These are phyloP conservation scores for Charadrius vociferus DNA, from an alignment of 2,113 vertebrate genomes.

Conservation along the genomic window DNA sequence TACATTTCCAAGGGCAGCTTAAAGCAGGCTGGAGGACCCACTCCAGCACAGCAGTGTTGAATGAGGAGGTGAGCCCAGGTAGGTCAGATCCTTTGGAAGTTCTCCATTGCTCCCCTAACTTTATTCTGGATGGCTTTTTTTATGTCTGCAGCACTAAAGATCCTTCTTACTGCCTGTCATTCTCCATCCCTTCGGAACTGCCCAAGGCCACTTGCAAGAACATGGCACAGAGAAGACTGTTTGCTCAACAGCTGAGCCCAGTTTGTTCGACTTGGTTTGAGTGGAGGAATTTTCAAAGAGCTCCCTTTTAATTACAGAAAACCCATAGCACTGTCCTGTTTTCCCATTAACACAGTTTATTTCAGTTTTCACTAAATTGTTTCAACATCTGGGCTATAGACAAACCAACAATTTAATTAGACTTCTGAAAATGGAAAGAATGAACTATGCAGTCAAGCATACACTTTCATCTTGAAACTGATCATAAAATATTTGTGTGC, in stretches of 20 bases:
- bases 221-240: not conserved
- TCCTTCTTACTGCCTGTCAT: conserved; percentile 57
- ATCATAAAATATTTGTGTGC: conserved; percentile 69
- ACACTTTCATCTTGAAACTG: conserved; percentile 68
- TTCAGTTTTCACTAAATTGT: conserved; percentile 79
- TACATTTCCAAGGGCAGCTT: not conserved
- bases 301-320: conserved; percentile 86
- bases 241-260: conserved; percentile 78
- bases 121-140: not conserved
- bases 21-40: not conserved
- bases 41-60: not conserved
- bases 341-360: conserved; percentile 84
- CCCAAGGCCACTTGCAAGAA: conserved; percentile 37
- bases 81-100: not conserved
- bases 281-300: conserved; percentile 76
- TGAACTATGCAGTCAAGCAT: conserved; percentile 33
- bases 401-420: conserved; percentile 78
- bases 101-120: not conserved
- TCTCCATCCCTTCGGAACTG: not conserved
- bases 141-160: conserved; percentile 3
- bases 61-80: not conserved
- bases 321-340: conserved; percentile 79
- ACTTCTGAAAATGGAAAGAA: conserved; percentile 63
- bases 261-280: conserved; percentile 77
- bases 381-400: conserved; percentile 82